phyloP scores from a whole-genome alignment of 1,140 invertebrate genomes.

The Penaeus vannamei region DNA sequence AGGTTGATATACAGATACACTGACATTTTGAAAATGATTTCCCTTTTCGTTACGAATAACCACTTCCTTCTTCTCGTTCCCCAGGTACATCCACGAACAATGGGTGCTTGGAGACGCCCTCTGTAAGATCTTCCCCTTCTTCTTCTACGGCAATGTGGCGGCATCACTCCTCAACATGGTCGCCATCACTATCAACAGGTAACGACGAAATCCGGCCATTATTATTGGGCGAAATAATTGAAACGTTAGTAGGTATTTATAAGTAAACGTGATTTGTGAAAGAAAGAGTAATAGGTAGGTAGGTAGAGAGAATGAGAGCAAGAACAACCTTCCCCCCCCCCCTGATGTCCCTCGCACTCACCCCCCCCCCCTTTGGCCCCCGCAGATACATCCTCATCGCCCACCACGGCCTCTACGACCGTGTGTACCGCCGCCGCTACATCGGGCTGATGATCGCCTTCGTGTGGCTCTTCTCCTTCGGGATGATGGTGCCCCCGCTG shows the following conservation, averaged over 20 bases:
- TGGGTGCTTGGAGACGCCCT: conserved; percentile 86
- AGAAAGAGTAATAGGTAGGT: too few species aligned
- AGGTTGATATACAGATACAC: too few species aligned
- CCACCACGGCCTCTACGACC: conserved; percentile 81
- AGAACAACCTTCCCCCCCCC: background rate
- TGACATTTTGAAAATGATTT: too few species aligned
- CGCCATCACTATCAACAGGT: conserved; percentile 91
- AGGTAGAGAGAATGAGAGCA: conserved; percentile 9
- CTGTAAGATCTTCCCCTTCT: conserved; percentile 88
- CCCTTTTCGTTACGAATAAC: background rate
- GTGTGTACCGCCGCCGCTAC: conserved; percentile 81
- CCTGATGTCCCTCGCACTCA: background rate
- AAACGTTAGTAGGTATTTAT: too few species aligned
- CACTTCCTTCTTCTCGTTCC: background rate
- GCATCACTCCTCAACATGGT: conserved; percentile 90
- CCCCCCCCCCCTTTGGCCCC: background rate
- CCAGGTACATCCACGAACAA: conserved; percentile 82
- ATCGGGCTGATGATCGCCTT: conserved; percentile 82
- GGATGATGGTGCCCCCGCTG: conserved; percentile 82
- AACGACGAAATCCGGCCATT: conserved; percentile 63
- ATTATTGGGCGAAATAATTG: too few species aligned
- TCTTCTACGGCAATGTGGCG: conserved; percentile 91
- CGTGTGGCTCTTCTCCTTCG: conserved; percentile 81
- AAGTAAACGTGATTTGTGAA: too few species aligned
- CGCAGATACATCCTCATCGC: conserved; percentile 86